Evolutionary conservation across 2,113 vertebrate species (phyloP), one percentile per base, ranked within the genome.

Genomic region (Pogonocichla stellata): DNA sequence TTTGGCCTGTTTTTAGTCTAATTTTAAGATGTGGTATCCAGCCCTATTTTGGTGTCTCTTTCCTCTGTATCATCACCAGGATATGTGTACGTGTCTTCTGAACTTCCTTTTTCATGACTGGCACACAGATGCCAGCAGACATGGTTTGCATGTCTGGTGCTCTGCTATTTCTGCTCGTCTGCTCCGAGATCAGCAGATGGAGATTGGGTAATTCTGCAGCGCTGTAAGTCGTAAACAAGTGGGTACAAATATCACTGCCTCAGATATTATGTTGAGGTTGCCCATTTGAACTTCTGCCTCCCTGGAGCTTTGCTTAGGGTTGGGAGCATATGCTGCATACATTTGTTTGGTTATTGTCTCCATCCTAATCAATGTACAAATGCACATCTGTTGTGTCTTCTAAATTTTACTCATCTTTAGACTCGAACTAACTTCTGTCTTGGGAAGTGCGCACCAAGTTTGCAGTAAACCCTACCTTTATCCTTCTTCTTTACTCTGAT

Each of bases 131-230:
- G 53, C n/a, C 74, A 40, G 40, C 75, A 79, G 79, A 75, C 87
- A 72, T 36, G 40, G 33, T 85, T 93, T 95, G n/a, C 36, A 6
- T 56, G 78, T 79, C 92, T 96, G 90, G 66, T 72, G 18, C 56
- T 90, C 80, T 74, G 72, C 80, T 95, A 88, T 92, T 92, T 93
- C 79, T 77, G 66, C 61, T 94, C 33, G 2, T 91, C 87, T 89
- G 53, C 48, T 71, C 80, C 8, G 22, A 80, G 71, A 88, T 42
- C 86, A 94, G 38, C 93, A 96, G 95, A 96, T 95, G 95, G 96
- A 90, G 84, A 94, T 82, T 86, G 88, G 90, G 84, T 95, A 96
- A 95, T 96, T 95, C 79, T 69, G 57, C n/a, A 79, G 45, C 0
- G 0, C 57, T 94, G 18, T 5, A 75, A 96, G 61, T 79, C 2